Evolutionary conservation across 1,140 invertebrate species (phyloP).

Genomic region (Drosophila teissieri): DNA sequence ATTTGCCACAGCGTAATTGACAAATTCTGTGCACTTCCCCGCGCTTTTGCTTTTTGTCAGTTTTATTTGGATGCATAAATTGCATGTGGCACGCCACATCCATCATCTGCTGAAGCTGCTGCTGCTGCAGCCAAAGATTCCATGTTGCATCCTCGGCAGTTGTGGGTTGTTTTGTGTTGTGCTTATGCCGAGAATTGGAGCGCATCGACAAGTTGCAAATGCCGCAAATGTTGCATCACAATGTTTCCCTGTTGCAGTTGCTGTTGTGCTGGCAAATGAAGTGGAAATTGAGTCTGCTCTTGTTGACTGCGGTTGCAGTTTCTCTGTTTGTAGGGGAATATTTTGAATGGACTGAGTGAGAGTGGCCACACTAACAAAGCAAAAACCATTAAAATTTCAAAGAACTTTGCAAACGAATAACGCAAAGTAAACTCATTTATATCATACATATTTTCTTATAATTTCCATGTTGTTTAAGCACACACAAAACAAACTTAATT

Average conservation of each 20-base stretch:
- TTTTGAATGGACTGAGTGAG: neutral
- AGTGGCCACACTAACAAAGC: no score
- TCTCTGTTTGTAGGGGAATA: neutral
- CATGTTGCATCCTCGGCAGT: conserved; percentile 5
- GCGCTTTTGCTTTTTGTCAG: conserved; percentile 4
- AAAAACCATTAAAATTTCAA: no score
- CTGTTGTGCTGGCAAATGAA: conserved; percentile 15
- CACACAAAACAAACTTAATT: neutral
- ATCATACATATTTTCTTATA: neutral
- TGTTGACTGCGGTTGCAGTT: neutral
- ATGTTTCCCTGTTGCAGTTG: conserved; percentile 14
- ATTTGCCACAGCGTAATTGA: conserved; percentile 55
- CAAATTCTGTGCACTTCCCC: conserved; percentile 46
- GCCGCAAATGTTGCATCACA: conserved; percentile 63
- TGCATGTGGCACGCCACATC: conserved; percentile 44
- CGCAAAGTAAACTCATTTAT: no score
- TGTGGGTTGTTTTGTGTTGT: conserved; percentile 22
- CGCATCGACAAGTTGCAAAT: conserved; percentile 57
- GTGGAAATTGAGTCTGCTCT: conserved; percentile 17
- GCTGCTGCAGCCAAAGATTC: conserved; percentile 1
- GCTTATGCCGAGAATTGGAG: conserved; percentile 61
- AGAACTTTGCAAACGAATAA: no score
- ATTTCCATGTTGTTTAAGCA: conserved; percentile 1
- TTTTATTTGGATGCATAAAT: conserved; percentile 40
- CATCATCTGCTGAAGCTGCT: conserved; percentile 19